Evolutionary conservation across 2,797 vertebrate species (phyloP), one percentile per base, ranked within the genome.

Genomic region (Hypotaenidia okinawae): DNA sequence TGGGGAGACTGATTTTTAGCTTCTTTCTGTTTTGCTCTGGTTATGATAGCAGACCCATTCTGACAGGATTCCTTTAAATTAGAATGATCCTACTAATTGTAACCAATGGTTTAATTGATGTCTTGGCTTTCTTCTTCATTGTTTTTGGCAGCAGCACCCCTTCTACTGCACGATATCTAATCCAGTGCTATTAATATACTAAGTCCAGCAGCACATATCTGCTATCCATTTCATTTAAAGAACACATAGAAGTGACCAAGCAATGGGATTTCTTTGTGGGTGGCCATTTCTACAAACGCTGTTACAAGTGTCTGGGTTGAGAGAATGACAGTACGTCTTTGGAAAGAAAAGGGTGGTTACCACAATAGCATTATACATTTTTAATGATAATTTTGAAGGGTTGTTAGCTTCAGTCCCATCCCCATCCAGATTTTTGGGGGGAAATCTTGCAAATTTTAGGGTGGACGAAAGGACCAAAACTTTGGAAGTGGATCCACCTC

Each of bases 61-160:
- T 74, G 87, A 87, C 17, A 63, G 43, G 35, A 47, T 86, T 90
- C 52, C 58, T 95, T 96, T 91, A 89, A 86, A 87, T 93, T 85
- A 92, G 75, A 92, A 73, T 47, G 45, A 84, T 92, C 73, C 61
- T 39, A 37, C 79, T 91, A 82, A 85, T 58, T 80, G 84, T 79
- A 90, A 79, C 81, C 10, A 45, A 15, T 32, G 83, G 39, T 79
- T 94, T 88, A 94, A 96, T 78, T 90, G 89, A 93, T 57, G 49
- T 67, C 73, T 82, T 96, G 68, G 89, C 81, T 89, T 86, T 83
- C 62, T 25, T 85, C 37, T 61, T 62, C 3, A 5, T 52, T 76
- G 37, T 74, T 93, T 63, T 92, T 94, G 89, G 89, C 90, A 95
- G 67, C 70, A 86, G 55, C 58, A 72, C 58, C 28, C 52, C 76